Evolutionary conservation across 2,888 invertebrate genomes (phyloP).

Genomic region (Heliconius ismenius): DNA sequence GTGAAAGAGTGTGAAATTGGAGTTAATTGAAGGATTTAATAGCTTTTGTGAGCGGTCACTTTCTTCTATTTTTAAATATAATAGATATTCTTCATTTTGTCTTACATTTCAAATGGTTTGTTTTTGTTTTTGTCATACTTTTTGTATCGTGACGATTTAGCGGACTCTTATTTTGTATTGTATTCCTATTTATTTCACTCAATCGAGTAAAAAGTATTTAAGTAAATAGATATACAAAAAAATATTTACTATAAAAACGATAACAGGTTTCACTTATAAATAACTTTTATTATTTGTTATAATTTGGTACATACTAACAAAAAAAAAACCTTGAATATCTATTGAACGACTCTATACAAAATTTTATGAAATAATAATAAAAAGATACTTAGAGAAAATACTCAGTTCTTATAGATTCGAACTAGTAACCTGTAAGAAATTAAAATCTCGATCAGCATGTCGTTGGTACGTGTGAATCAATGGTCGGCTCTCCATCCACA

Average conservation of each 20-base stretch:
- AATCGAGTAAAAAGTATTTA: neutral
- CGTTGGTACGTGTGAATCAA: constrained; percentile 52
- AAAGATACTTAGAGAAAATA: neutral
- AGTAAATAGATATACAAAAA: neutral
- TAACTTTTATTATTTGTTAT: neutral
- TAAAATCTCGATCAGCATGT: constrained; percentile 36
- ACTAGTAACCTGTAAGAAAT: neutral
- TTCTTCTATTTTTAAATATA: constrained; percentile 53
- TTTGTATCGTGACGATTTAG: neutral
- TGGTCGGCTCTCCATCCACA: constrained; percentile 45
- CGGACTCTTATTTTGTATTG: neutral
- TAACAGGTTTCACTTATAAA: neutral
- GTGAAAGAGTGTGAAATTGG: constrained; percentile 81
- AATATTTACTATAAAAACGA: neutral
- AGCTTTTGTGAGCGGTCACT: constrained; percentile 76
- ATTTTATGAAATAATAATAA: neutral
- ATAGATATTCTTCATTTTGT: constrained; percentile 14
- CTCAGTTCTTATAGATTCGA: neutral
- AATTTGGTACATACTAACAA: neutral
- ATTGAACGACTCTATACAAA: neutral
- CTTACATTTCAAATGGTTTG: neutral
- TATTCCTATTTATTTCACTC: neutral
- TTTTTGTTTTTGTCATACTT: constrained; percentile 1
- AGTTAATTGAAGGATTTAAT: constrained; percentile 78
- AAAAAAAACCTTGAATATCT: neutral